Evolutionary conservation across 2,888 invertebrate genomes (phyloP).

Genomic region (Dicranocentrus wangi): DNA sequence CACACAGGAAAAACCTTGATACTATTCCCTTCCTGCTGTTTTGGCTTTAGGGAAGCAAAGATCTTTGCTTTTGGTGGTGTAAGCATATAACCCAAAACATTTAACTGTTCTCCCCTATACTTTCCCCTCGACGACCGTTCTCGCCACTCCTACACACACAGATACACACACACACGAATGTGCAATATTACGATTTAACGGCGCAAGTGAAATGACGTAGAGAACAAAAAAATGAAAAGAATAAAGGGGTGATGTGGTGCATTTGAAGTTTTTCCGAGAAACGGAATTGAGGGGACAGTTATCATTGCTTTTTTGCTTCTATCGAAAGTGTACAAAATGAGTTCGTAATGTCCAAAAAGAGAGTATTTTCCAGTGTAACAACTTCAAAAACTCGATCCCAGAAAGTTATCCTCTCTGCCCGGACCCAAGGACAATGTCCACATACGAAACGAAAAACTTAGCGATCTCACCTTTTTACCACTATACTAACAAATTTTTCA

Average conservation of each 20-base stretch:
- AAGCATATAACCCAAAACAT: not conserved
- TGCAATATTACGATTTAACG: slow-evolving; percentile 47
- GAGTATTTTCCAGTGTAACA: slow-evolving; percentile 33
- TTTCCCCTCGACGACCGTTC: slow-evolving; percentile 13
- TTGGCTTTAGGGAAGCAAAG: not conserved
- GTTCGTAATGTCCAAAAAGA: slow-evolving; percentile 39
- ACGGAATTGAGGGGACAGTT: slow-evolving; percentile 37
- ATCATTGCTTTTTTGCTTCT: slow-evolving; percentile 25
- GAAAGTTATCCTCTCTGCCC: slow-evolving; percentile 12
- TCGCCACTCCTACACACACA: slow-evolving; percentile 23
- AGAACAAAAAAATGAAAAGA: slow-evolving; percentile 38
- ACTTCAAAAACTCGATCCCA: slow-evolving; percentile 15
- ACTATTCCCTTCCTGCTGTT: slow-evolving; percentile 26
- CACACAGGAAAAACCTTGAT: slow-evolving; percentile 6
- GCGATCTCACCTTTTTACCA: slow-evolving; percentile 1
- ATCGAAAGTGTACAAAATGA: slow-evolving; percentile 40
- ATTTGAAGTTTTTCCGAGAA: not conserved
- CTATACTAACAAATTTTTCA: slow-evolving; percentile 46
- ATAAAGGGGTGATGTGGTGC: slow-evolving; percentile 21
- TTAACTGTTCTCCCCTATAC: not conserved
- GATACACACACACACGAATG: too few species aligned
- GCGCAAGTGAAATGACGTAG: slow-evolving; percentile 45
- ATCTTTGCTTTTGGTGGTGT: slow-evolving; percentile 14
- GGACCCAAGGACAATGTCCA: not conserved
- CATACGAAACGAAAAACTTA: not conserved